Base-by-base conservation (phyloP, 2,797 vertebrate genomes). In the Cossypha caffra region DNA sequence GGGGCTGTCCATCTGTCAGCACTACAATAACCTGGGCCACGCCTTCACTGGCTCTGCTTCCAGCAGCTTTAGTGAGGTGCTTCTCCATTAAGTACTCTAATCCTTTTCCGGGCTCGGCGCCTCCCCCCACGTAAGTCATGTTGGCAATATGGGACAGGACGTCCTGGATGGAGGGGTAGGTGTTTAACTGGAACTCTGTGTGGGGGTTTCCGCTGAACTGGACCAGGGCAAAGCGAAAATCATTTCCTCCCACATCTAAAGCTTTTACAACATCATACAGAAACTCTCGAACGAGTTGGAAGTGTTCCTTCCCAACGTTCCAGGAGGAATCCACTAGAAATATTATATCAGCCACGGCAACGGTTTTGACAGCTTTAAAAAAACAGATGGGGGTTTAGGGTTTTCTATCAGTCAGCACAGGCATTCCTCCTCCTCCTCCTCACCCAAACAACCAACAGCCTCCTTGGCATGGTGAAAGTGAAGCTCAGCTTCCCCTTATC, bases 311-410 rank as follows among this genome's bases (percentile, higher is more conserved):
- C 92, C 98, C 98, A 97, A 98, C 96, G 97, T 98, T 99, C 98
- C 98, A 98, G 92, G 98, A 99, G 92, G 99, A 98, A 98, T 99
- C 99, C 98, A 99, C 98, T 98, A 99, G 99, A 98, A 99, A 99
- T 98, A 99, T 98, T 97, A 99, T 97, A 98, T 99, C 99, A 86
- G 99, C 98, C 95, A 98, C 97, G 29, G 98, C 97, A 96, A 98
- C 96, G 48, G 97, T 98, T 97, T 95, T 97, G 97, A 98, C 98
- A 97, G 99, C 99, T 99, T 99, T 97, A 98, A 98, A 98, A 98
- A 96, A 98, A 97, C 98, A 98, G 97, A 98, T 91, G 95, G 95
- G 88, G 79, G 31, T 98, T 98, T 98, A 98, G 97, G 94, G 90
- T 95, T 97, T 97, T 97, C 96, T 86, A 91, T 72, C 28, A 9